Evolutionary conservation across 1,140 invertebrate species (phyloP), one percentile per base, ranked within the genome.

Genomic region (Papilio machaon): DNA sequence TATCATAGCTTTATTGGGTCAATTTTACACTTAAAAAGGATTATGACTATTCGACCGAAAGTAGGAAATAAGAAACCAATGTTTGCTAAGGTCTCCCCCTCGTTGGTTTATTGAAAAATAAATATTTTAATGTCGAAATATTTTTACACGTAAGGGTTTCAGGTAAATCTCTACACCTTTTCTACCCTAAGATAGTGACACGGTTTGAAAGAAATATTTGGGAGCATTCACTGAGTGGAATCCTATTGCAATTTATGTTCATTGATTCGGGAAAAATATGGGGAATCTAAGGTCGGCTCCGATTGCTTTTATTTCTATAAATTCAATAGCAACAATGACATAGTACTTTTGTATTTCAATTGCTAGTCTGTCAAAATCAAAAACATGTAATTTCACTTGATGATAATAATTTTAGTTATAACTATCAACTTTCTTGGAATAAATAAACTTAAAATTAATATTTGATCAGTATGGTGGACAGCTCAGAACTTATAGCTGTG

Each of bases 201-300:
- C 81, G 85, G 82, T 85, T 86, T 83, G 78, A 76, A 87, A 86
- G 86, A 91, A 89, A 89, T 91, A 91, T 91, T 91, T 81, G 89
- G 84, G 88, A 81, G 85, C 83, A 90, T 90, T 86, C 86, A 88
- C 90, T 84, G 89, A 84, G 85, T 84, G 88, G 86, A 92, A 93
- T 94, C 91, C 91, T 91, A 92, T 93, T 93, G 91, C 93, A 93
- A 93, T 94, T 94, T 92, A 93, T 91, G 91, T 86, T 91, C 91
- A 90, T 91, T 92, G 92, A 91, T 88, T 88, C 84, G 90, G 88
- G 89, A 90, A 91, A 93, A 93, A 89, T 91, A 90, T 87, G 85
- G 91, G 89, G 91, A 90, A 80, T 87, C 89, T 89, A 89, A 92
- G 89, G 90, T 91, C 84, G 90, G 85, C 85, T 87, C 79, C 85